Evolutionary conservation across 2,113 vertebrate species (phyloP).

Genomic region (Actenoides hombroni): DNA sequence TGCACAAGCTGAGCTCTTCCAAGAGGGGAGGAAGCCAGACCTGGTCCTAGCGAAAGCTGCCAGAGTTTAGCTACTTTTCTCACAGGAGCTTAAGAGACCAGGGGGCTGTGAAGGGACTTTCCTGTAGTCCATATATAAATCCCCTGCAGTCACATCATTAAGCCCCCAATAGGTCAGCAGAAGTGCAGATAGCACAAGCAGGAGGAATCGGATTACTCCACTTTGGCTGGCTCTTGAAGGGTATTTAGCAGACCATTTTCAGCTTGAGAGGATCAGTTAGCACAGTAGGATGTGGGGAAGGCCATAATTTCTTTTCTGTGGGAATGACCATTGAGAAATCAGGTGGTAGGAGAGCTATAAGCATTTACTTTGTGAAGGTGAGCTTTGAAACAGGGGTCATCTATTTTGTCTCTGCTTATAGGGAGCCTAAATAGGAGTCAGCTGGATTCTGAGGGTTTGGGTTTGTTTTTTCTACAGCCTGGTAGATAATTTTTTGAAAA

Average conservation of each 20-base stretch:
- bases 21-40: not conserved
- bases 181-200: not conserved
- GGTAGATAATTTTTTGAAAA: not conserved
- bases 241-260: conserved; percentile 21
- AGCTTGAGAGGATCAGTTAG: conserved; percentile 23
- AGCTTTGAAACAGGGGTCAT: not conserved
- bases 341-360: not conserved
- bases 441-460: not conserved
- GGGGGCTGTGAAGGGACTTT: not conserved
- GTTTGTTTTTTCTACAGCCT: not conserved
- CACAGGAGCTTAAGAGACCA: not conserved
- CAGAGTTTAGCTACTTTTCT: not conserved
- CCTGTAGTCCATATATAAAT: not conserved
- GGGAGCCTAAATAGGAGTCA: not conserved
- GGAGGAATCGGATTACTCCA: not conserved
- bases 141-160: not conserved
- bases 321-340: conserved; percentile 10
- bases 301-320: not conserved
- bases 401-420: not conserved
- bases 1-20: not conserved
- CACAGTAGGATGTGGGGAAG: not conserved
- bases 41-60: not conserved
- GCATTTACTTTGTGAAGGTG: not conserved
- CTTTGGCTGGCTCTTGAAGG: conserved; percentile 1
- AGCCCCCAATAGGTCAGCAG: not conserved